A percentile compares a stretch with the other conserved stretches of the same genome.
These are phyloP conservation scores for Rhinogobio ventralis DNA, from an alignment of 2,797 vertebrate genomes.

Conservation along the genomic window DNA sequence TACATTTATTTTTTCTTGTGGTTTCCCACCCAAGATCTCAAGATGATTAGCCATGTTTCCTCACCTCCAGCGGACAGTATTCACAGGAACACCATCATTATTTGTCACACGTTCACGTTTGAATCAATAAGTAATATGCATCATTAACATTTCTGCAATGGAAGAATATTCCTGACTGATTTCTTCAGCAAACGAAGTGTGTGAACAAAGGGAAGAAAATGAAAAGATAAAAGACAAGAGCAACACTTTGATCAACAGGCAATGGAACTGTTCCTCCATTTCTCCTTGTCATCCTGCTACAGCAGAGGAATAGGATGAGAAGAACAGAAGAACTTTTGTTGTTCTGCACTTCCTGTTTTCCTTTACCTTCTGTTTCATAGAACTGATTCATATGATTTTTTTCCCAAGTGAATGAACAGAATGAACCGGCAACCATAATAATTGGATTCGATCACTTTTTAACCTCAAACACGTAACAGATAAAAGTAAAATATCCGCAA, in stretches of 20 bases:
- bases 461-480: neutral
- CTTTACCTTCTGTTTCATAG: neutral
- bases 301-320: conserved; percentile 14
- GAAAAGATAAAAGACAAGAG: conserved; percentile 33
- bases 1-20: conserved; percentile 55
- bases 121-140: conserved; percentile 28
- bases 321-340: neutral
- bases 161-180: conserved; percentile 9
- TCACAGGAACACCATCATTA: conserved; percentile 37
- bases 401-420: neutral
- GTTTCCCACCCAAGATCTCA: conserved; percentile 33
- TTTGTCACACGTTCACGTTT: conserved; percentile 8
- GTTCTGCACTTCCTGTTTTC: neutral
- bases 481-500: neutral
- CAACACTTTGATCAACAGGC: conserved; percentile 39
- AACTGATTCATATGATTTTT: neutral
- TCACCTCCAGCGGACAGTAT: conserved; percentile 65
- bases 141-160: conserved; percentile 17
- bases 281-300: conserved; percentile 36
- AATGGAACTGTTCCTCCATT: conserved; percentile 15
- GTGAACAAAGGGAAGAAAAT: neutral
- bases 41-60: conserved; percentile 43
- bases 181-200: conserved; percentile 25
- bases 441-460: neutral
- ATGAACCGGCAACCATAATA: neutral